Conservation (phyloP, 2,797 vertebrate species). For the Cottoperca gobio region DNA sequence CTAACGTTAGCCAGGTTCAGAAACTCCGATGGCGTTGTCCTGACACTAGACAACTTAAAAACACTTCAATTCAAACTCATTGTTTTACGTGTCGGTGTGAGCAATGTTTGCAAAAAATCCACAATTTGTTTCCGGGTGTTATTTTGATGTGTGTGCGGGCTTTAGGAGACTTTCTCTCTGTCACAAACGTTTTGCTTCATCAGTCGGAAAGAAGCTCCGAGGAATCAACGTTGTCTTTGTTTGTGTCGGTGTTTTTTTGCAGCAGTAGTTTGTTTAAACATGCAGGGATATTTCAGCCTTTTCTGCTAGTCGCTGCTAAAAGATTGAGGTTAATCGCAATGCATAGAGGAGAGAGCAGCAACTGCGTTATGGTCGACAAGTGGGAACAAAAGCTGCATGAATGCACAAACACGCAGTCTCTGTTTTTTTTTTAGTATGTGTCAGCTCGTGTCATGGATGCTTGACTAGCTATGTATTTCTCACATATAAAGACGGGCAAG, state of each 20-base stretch:
- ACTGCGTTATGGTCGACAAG: conserved; percentile 61
- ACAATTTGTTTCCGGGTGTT: not conserved
- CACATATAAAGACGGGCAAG: not conserved
- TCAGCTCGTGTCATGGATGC: not conserved
- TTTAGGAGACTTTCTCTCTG: conserved; percentile 5
- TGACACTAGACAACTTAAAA: too few species aligned
- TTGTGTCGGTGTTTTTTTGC: not conserved
- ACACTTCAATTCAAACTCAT: accelerated
- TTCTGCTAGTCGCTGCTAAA: conserved; percentile 28
- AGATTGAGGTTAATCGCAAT: conserved; percentile 75
- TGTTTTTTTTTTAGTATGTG: not conserved
- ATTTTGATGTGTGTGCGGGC: not conserved
- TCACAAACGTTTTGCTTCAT: not conserved
- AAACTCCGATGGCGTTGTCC: not conserved
- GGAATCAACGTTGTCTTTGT: accelerated
- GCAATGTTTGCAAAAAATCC: not conserved
- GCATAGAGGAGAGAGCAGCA: conserved; percentile 61
- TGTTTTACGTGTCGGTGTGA: not conserved
- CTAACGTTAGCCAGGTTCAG: conserved; percentile 65
- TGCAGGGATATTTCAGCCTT: conserved; percentile 15
- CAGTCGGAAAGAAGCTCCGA: conserved; percentile 2
- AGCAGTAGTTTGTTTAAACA: not conserved
- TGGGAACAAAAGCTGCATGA: conserved; percentile 58
- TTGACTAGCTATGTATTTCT: not conserved
- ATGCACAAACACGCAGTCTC: not conserved